phyloP scores from a whole-genome alignment of 1,140 invertebrate species.

The Orchestia grillus region DNA sequence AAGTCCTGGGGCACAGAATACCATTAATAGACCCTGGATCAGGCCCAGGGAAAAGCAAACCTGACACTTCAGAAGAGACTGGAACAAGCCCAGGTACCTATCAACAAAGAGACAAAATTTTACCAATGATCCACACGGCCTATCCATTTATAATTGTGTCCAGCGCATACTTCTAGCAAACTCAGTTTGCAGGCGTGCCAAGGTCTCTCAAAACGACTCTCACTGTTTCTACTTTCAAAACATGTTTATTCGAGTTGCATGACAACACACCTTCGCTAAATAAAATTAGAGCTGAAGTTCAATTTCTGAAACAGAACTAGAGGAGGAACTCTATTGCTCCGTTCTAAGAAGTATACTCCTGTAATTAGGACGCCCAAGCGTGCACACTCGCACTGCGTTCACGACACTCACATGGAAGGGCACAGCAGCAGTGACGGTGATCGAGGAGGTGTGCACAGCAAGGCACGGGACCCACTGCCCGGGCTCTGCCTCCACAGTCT shows the following conservation, averaged over 20 bases:
- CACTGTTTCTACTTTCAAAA: neutral
- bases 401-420: constrained; percentile 2
- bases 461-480: constrained; percentile 1
- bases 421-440: constrained; percentile 38
- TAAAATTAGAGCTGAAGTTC: neutral
- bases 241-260: neutral
- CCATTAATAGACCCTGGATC: no score
- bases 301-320: neutral
- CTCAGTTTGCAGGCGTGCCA: no score
- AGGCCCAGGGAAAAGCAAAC: no score
- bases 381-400: neutral
- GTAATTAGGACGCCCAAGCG: no score
- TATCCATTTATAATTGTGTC: no score
- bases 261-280: neutral
- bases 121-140: no score
- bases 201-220: no score
- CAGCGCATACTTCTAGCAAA: no score
- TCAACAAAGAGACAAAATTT: no score
- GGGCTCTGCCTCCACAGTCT: neutral
- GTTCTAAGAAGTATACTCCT: neutral
- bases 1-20: no score
- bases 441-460: neutral
- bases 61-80: no score
- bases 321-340: neutral
- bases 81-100: no score